Percentiles rank a stretch among this genome's conserved stretches.
Evolutionary conservation across 1,140 invertebrate species (phyloP).

Genomic region (Cotesia glomerata): DNA sequence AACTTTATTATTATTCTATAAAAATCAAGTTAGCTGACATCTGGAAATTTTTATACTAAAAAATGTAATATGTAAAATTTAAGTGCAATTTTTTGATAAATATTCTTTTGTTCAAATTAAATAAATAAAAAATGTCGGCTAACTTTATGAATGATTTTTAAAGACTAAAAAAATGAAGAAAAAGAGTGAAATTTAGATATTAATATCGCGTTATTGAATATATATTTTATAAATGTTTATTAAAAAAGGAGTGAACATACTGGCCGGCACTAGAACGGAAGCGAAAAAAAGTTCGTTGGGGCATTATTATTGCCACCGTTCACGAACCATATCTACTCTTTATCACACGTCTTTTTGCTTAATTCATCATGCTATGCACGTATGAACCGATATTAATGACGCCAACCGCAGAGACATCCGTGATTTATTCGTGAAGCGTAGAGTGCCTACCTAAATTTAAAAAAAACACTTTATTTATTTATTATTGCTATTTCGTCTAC

Average conservation of each 20-base stretch:
- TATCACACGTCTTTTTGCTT: conserved; percentile 41
- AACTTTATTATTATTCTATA: no score
- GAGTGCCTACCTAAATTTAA: conserved; percentile 2
- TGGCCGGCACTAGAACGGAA: conserved; percentile 38
- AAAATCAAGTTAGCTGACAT: no score
- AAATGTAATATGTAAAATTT: no score
- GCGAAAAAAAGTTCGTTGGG: conserved; percentile 37
- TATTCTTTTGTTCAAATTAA: no score
- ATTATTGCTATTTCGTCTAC: conserved; percentile 1
- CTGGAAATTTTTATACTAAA: no score
- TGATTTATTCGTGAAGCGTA: conserved; percentile 21
- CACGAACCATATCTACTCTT: conserved; percentile 37
- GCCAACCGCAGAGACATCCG: conserved; percentile 36
- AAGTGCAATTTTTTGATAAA: no score
- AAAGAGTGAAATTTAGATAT: neutral
- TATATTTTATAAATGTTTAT: conserved; percentile 21
- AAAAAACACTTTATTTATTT: conserved; percentile 7
- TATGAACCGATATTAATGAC: conserved; percentile 35
- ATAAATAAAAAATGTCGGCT: no score
- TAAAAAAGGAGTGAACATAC: conserved; percentile 28
- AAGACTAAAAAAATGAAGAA: no score
- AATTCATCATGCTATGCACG: conserved; percentile 39
- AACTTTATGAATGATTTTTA: no score
- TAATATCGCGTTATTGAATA: conserved; percentile 18
- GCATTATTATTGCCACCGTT: conserved; percentile 30